Evolutionary conservation across 2,797 vertebrate genomes (phyloP).

Genomic region (Cuculus canorus): DNA sequence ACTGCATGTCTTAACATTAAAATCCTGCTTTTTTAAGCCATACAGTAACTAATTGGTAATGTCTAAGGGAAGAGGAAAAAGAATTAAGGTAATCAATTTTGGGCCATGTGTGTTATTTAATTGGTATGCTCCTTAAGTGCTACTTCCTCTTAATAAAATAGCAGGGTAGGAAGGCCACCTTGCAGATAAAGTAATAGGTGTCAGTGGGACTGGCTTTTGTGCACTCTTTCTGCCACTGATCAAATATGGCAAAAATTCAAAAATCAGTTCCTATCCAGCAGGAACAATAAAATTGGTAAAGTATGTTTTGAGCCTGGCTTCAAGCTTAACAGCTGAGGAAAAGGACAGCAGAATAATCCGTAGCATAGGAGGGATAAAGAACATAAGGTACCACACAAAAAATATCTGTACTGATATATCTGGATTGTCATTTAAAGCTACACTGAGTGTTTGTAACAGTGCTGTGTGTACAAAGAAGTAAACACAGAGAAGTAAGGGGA

Average conservation of each 20-base stretch:
- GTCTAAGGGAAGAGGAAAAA: neutral
- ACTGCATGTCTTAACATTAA: neutral
- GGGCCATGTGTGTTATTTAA: neutral
- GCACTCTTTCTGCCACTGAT: neutral
- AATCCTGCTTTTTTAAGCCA: neutral
- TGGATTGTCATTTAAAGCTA: neutral
- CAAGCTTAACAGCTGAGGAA: neutral
- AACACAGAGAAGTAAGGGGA: neutral
- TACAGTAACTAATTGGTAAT: neutral
- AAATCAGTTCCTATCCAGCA: neutral
- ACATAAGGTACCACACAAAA: neutral
- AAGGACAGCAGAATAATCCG: neutral
- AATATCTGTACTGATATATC: neutral
- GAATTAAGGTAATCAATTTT: neutral
- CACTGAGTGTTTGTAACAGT: neutral
- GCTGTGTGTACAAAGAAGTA: neutral
- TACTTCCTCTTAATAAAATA: neutral
- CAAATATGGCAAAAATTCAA: neutral
- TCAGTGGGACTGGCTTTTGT: neutral
- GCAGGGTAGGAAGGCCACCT: neutral
- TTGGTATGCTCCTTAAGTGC: neutral
- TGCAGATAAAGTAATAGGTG: neutral
- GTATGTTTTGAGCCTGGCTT: neutral
- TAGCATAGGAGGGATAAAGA: neutral
- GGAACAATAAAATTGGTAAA: neutral